Conservation (phyloP, 2,888 invertebrate species). For the Hirtodrosophila duncani region DNA sequence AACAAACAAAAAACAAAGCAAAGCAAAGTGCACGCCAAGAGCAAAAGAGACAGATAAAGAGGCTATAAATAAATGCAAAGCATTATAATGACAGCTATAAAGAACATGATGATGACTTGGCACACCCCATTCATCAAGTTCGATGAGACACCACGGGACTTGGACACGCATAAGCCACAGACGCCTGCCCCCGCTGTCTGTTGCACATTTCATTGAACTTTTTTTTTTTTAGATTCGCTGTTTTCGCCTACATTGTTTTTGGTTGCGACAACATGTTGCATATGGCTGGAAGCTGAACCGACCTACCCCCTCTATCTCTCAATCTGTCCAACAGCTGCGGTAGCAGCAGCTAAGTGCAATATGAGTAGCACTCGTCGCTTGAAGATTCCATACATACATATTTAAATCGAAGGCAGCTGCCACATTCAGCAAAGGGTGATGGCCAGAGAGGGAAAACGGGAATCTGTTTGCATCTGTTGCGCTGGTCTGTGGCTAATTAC, state of each 20-base stretch:
- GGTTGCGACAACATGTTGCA: conserved; percentile 73
- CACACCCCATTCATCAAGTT: conserved; percentile 72
- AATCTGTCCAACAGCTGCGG: too few relatives aligned
- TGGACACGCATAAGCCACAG: conserved; percentile 34
- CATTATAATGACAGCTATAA: conserved; percentile 75
- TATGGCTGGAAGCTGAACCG: conserved; percentile 58
- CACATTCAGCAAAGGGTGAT: conserved; percentile 6
- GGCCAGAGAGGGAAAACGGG: not conserved
- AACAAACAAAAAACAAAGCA: conserved; percentile 22
- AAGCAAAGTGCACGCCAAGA: too few relatives aligned
- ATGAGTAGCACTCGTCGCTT: conserved; percentile 61
- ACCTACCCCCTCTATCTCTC: conserved; percentile 11
- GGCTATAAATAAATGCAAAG: conserved; percentile 58
- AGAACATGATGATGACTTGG: conserved; percentile 62
- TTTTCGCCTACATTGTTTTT: conserved; percentile 32
- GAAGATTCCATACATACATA: too few relatives aligned
- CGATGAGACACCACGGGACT: conserved; percentile 30
- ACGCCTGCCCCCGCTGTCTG: conserved; percentile 8
- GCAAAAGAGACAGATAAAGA: conserved; percentile 3
- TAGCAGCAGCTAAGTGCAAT: conserved; percentile 70
- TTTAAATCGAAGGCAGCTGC: conserved; percentile 48
- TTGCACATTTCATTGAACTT: conserved; percentile 59
- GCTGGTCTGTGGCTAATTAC: conserved; percentile 46
- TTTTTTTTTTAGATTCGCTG: conserved; percentile 32
- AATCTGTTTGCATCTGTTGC: conserved; percentile 3